Evolutionary conservation across 53 echinoderm and acorn worm species (phyloP), one percentile per base, ranked within the genome.

Genomic region (Mesocentrotus franciscanus): DNA sequence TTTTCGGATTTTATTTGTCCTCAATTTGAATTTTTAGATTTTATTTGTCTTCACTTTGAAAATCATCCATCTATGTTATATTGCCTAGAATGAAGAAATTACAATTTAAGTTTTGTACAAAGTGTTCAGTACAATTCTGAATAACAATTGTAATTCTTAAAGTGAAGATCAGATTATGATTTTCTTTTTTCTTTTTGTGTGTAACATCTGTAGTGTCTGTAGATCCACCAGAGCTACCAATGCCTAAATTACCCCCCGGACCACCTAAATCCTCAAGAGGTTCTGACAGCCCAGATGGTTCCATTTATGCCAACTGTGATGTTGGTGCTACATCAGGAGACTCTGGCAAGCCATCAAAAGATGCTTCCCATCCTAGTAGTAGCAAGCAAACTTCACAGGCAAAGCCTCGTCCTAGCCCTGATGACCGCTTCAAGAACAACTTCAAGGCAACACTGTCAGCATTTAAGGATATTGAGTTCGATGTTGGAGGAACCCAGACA

Each of bases 361-460:
- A 94, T 84, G 60, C 57, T 22, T 76, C 93, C n/a, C 83, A 30
- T 14, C 56, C 18, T 36, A 32, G 62, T 59, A 56, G 71, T 56
- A 74, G 22, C 66, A 94, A 94, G 61, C 83, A 60, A 59, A 76
- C 55, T 10, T n/a, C 79, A n/a, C 61, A 39, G 70, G 49, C 64
- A 36, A 94, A 85, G 29, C 9, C 95, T 42, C 95, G 95, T 12
- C 95, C 61, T 13, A 94, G 62, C 27, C 95, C 95, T 0, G 95
- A 94, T 85, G 87, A 85, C 17, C 35, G 95, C 14, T 94, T 87
- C 89, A 68, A 70, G 55, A 66, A 55, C 68, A 94, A 85, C 87
- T 94, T 94, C 87, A 71, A 94, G 95, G 85, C 85, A 61, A 94
- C 95, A 10, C 66, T 94, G 13, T 57, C 57, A 39, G 95, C 95